Conservation (phyloP, 2,888 invertebrate genomes). For the Anarsia innoxiella region DNA sequence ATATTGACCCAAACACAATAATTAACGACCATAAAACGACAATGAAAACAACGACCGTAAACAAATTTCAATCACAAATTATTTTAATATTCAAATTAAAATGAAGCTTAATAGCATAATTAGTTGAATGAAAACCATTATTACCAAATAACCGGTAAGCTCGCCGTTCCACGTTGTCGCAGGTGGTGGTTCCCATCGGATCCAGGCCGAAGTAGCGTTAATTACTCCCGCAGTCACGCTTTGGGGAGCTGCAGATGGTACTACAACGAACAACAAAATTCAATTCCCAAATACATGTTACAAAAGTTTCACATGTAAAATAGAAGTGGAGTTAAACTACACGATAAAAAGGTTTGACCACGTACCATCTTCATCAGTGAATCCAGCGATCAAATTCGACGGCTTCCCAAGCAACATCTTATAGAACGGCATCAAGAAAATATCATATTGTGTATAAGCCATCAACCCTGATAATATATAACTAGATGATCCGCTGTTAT, state of each 20-base stretch:
- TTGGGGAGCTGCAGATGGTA: slow-evolving; percentile 86
- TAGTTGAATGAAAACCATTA: slow-evolving; percentile 31
- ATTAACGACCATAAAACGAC: too few relatives aligned
- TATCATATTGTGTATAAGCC: slow-evolving; percentile 92
- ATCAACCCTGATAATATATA: slow-evolving; percentile 84
- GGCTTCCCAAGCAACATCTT: slow-evolving; percentile 92
- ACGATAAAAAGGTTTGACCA: background rate
- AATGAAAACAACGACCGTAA: too few relatives aligned
- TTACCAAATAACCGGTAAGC: slow-evolving; percentile 91
- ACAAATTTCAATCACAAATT: too few relatives aligned
- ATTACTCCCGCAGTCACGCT: slow-evolving; percentile 87
- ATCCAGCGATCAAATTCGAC: slow-evolving; percentile 90
- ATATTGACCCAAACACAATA: too few relatives aligned
- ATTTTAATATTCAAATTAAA: too few relatives aligned
- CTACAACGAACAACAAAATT: slow-evolving; percentile 63
- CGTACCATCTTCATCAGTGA: slow-evolving; percentile 88
- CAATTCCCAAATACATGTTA: slow-evolving; percentile 3
- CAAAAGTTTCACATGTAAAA: background rate
- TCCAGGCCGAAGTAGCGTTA: slow-evolving; percentile 86
- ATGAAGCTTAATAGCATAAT: slow-evolving; percentile 23
- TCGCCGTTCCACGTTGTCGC: slow-evolving; percentile 85
- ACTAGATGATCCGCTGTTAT: slow-evolving; percentile 81
- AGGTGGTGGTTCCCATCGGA: slow-evolving; percentile 89
- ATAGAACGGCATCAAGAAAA: slow-evolving; percentile 93
- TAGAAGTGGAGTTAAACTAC: background rate